A percentile compares a stretch with the other conserved stretches of the same genome.
These are phyloP conservation scores for Thalpophila matura DNA, from an alignment of 2,888 invertebrate genomes.

Conservation along the genomic window DNA sequence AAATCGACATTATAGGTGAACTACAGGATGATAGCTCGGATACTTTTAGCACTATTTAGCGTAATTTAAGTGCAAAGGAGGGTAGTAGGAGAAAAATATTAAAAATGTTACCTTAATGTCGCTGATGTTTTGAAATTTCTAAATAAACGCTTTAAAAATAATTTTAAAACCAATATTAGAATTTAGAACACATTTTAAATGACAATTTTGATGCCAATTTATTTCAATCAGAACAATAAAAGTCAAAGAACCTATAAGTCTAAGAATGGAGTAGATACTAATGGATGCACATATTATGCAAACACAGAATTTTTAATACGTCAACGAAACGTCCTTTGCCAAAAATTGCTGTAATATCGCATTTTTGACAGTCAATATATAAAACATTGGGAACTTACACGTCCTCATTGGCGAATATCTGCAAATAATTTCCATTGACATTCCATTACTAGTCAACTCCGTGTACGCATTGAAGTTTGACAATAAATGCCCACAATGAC, in stretches of 20 bases:
- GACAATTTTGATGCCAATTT: not conserved
- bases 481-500: no score
- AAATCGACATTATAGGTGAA: conserved; percentile 75
- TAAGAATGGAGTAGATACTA: not conserved
- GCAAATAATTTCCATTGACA: no score
- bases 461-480: no score
- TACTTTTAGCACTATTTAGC: conserved; percentile 58
- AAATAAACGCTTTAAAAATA: conserved; percentile 18
- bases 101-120: conserved; percentile 44
- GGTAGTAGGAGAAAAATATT: conserved; percentile 26
- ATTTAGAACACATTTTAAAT: not conserved
- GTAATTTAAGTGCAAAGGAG: conserved; percentile 7
- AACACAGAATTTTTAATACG: no score
- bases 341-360: no score
- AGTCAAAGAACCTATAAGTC: no score
- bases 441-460: conserved; percentile 2
- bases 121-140: conserved; percentile 11
- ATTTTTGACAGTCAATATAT: no score
- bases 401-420: no score
- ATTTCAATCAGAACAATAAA: not conserved
- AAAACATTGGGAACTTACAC: no score
- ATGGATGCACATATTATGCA: not conserved
- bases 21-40: conserved; percentile 67
- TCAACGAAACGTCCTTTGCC: no score
- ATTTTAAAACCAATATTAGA: conserved; percentile 22